These are phyloP conservation scores for Hypomecis atomaria DNA, from an alignment of 2,888 invertebrate genomes.

Conservation along the genomic window DNA sequence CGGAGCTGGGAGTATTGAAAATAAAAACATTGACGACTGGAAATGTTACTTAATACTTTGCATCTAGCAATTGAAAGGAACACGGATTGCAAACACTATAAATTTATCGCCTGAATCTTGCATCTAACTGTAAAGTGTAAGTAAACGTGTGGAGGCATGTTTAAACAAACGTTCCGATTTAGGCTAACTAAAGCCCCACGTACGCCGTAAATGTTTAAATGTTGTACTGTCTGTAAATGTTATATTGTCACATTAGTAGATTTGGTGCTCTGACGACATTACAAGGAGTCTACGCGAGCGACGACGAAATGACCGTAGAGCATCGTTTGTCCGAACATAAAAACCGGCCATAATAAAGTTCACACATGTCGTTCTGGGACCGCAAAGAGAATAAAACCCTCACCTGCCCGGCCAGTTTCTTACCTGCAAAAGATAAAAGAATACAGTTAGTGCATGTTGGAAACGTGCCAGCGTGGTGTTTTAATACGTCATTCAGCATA, in stretches of 20 bases:
- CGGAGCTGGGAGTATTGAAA: not conserved
- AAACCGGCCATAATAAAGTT: constrained; percentile 73
- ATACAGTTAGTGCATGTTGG: constrained; percentile 55
- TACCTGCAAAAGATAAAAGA: constrained; percentile 75
- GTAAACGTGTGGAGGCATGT: constrained; percentile 1
- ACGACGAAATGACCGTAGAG: constrained; percentile 50
- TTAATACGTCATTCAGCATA: constrained; percentile 38
- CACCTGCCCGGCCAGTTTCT: constrained; percentile 66
- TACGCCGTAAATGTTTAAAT: not conserved
- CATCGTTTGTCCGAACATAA: constrained; percentile 62
- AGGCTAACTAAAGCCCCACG: not conserved
- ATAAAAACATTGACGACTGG: not conserved
- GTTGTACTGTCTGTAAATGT: constrained; percentile 21
- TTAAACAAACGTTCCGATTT: constrained; percentile 1
- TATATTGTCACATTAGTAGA: constrained; percentile 26
- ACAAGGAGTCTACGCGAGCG: constrained; percentile 11
- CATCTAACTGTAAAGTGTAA: constrained; percentile 1
- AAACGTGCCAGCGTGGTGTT: constrained; percentile 35
- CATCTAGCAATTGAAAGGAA: not conserved
- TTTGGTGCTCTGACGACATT: constrained; percentile 14
- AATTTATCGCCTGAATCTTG: not conserved
- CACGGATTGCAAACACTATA: not conserved
- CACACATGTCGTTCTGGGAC: constrained; percentile 65
- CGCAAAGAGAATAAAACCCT: constrained; percentile 71
- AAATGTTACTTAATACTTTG: not conserved